phyloP scores from a whole-genome alignment of 2,888 invertebrate species.

The Pantelozetes paolii region DNA sequence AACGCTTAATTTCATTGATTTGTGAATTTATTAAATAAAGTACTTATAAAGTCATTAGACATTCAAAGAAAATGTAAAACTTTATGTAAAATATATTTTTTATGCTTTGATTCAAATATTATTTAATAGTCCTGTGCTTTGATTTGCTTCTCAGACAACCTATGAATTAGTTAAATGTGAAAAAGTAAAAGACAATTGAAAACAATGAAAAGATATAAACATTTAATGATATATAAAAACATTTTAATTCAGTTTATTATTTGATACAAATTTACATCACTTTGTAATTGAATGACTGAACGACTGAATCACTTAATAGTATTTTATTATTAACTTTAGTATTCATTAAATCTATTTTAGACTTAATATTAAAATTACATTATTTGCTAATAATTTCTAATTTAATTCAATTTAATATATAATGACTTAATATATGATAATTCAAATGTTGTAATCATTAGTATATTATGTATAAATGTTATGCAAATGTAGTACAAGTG shows the following conservation, averaged over 20 bases:
- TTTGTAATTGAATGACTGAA: constrained; percentile 12
- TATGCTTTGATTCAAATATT: background rate
- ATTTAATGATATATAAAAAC: constrained; percentile 25
- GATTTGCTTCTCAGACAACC: constrained; percentile 13
- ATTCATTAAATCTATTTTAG: constrained; percentile 9
- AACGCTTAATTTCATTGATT: constrained; percentile 15
- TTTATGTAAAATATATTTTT: background rate
- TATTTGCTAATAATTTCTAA: constrained; percentile 29
- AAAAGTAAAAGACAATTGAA: background rate
- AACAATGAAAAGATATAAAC: constrained; percentile 19
- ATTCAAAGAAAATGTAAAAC: background rate
- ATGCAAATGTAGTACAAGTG: background rate
- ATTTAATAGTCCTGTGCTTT: background rate
- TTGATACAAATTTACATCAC: constrained; percentile 2
- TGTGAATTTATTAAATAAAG: background rate
- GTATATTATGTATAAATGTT: background rate
- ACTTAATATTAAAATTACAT: constrained; percentile 30
- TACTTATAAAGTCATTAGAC: constrained; percentile 34
- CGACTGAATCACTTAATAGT: constrained; percentile 2
- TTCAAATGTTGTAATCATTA: background rate
- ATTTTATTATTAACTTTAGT: constrained; percentile 9
- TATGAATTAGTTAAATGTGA: background rate
- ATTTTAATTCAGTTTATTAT: background rate
- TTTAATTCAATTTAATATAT: constrained; percentile 32
- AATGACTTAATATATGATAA: constrained; percentile 30